Percentiles rank a stretch among this genome's conserved stretches.
Evolutionary conservation across 2,888 invertebrate species (phyloP).

Genomic region (Ganaspis brasiliensis): DNA sequence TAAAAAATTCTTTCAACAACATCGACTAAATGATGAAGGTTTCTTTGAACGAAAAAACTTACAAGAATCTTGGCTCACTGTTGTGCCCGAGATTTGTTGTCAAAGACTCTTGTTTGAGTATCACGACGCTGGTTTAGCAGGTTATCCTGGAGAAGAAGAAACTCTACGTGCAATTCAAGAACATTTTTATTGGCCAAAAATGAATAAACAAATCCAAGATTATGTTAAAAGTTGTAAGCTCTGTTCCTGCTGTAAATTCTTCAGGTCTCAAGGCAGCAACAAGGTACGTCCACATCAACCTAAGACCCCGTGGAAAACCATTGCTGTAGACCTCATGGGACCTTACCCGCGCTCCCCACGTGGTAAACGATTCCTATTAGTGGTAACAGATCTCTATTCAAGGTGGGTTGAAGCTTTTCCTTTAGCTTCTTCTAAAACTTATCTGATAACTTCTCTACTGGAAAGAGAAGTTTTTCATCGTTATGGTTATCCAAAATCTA

Average conservation of each 20-base stretch:
- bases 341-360: conserved; percentile 43
- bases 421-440: conserved; percentile 34
- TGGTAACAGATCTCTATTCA: conserved; percentile 62
- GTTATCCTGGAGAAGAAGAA: conserved; percentile 47
- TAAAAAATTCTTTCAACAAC: too few species aligned
- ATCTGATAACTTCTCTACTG: too few species aligned
- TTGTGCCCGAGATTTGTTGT: neutral
- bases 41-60: neutral
- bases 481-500: too few species aligned
- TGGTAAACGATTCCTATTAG: conserved; percentile 54
- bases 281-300: conserved; percentile 31
- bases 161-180: conserved; percentile 11
- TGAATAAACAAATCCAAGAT: neutral
- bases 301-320: conserved; percentile 41
- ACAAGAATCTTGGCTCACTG: neutral
- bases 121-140: neutral
- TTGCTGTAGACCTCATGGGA: conserved; percentile 51
- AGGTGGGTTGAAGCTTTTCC: conserved; percentile 64
- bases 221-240: conserved; percentile 46
- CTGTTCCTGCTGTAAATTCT: conserved; percentile 13
- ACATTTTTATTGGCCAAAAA: neutral
- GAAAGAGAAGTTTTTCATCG: too few species aligned
- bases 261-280: neutral
- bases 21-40: neutral
- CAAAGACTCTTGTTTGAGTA: neutral